Evolutionary conservation across 2,797 vertebrate species (phyloP).

Genomic region (Ptychobarbus kaznakovi): DNA sequence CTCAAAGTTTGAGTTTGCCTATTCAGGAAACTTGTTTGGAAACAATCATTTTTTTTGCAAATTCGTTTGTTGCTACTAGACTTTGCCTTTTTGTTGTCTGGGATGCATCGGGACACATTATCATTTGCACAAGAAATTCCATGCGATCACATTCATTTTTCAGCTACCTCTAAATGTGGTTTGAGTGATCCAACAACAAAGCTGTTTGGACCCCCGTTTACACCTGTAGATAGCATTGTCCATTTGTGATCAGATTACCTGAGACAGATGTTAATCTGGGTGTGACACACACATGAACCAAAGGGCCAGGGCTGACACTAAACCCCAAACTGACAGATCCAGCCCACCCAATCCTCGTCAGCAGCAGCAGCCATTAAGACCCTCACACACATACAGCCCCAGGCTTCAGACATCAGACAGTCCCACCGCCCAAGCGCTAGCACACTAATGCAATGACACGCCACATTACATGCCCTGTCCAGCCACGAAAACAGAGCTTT

Average conservation of each 20-base stretch:
- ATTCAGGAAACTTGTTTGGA: not conserved
- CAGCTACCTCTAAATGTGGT: not conserved
- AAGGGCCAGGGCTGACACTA: conserved; percentile 19
- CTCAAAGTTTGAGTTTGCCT: not conserved
- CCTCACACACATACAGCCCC: conserved; percentile 45
- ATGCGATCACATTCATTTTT: not conserved
- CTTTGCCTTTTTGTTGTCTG: not conserved
- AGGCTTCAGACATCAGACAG: conserved; percentile 47
- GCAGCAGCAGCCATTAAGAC: conserved; percentile 25
- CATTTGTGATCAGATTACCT: conserved; percentile 24
- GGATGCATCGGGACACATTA: not conserved
- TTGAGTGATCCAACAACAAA: conserved; percentile 6
- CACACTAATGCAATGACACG: conserved; percentile 57
- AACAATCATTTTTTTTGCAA: not conserved
- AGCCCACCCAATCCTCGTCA: not conserved
- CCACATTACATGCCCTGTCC: conserved; percentile 66
- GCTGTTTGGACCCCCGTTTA: not conserved
- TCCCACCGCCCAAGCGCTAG: conserved; percentile 54
- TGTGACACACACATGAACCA: conserved; percentile 36
- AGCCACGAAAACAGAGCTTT: conserved; percentile 47
- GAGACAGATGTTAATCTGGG: conserved; percentile 35
- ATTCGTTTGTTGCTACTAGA: not conserved
- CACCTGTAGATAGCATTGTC: not conserved
- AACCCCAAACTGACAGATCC: conserved; percentile 42
- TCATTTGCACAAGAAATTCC: not conserved